phyloP scores from a whole-genome alignment of 1,140 invertebrate genomes.

The Aphis gossypii region DNA sequence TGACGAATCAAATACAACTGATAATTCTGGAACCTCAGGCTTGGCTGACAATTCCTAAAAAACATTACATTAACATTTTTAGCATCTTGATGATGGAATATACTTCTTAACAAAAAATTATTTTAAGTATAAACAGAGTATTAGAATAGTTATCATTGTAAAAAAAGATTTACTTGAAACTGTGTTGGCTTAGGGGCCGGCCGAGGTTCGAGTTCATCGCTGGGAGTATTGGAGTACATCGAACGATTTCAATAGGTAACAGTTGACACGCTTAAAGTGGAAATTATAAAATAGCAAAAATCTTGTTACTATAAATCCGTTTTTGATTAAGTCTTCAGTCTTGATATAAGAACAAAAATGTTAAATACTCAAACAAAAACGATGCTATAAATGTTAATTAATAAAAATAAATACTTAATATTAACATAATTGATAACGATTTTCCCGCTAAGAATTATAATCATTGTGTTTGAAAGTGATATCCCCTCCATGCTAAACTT shows the following conservation, averaged over 20 bases:
- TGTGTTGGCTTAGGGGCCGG: slow-evolving; percentile 31
- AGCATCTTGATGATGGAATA: neutral
- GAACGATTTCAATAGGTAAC: neutral
- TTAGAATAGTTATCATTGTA: neutral
- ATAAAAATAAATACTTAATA: too few relatives aligned
- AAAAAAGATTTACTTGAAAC: slow-evolving; percentile 47
- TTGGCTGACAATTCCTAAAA: slow-evolving; percentile 55
- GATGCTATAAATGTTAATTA: neutral
- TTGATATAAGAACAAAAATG: neutral
- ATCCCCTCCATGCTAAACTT: neutral
- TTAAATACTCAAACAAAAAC: neutral
- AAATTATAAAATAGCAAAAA: neutral
- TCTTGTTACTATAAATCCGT: neutral
- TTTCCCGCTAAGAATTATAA: slow-evolving; percentile 1
- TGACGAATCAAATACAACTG: slow-evolving; percentile 55
- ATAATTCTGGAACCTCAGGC: slow-evolving; percentile 59
- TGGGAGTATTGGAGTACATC: slow-evolving; percentile 14
- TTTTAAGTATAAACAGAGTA: neutral
- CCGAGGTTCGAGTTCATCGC: slow-evolving; percentile 53
- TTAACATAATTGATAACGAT: neutral
- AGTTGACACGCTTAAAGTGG: too few relatives aligned
- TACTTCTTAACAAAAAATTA: neutral
- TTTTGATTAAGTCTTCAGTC: neutral
- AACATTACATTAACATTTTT: slow-evolving; percentile 1
- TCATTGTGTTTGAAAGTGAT: neutral